phyloP scores from a whole-genome alignment of 2,113 vertebrate genomes.

The Psittacula cyanocephala region DNA sequence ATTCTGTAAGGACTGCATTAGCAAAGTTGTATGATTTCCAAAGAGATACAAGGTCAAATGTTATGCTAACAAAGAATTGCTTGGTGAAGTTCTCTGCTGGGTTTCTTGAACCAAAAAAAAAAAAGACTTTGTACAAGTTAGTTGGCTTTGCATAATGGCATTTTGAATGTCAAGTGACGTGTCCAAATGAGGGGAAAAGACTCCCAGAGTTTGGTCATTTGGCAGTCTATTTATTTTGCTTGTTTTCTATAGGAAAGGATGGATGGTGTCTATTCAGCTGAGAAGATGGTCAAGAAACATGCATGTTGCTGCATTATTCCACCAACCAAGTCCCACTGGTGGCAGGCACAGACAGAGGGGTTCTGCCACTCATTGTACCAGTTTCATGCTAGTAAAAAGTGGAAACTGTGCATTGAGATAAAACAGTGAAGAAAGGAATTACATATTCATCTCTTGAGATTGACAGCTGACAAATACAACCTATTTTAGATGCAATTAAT shows the following conservation, averaged over 20 bases:
- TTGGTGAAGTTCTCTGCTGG: conserved; percentile 64
- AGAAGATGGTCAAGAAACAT: background rate
- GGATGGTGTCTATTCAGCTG: background rate
- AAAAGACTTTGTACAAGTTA: background rate
- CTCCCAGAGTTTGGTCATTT: background rate
- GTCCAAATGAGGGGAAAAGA: conserved; percentile 13
- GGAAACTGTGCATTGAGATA: background rate
- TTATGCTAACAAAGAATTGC: conserved; percentile 75
- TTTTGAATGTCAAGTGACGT: conserved; percentile 34
- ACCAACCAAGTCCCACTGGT: background rate
- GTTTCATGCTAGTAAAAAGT: background rate
- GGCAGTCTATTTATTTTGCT: background rate
- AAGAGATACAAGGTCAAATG: conserved; percentile 75
- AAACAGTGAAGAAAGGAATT: background rate
- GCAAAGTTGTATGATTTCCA: conserved; percentile 79
- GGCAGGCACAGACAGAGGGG: background rate
- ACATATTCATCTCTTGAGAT: background rate
- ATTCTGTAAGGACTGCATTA: conserved; percentile 77
- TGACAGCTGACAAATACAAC: background rate
- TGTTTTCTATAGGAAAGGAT: background rate
- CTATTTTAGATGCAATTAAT: background rate
- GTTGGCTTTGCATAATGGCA: conserved; percentile 52
- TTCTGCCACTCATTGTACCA: background rate
- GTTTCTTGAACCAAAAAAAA: conserved; percentile 61
- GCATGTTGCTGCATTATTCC: rapidly evolving